Percentiles rank a stretch among this genome's conserved stretches.
phyloP scores from a whole-genome alignment of 2,888 invertebrate species.

The Ormia ochracea region DNA sequence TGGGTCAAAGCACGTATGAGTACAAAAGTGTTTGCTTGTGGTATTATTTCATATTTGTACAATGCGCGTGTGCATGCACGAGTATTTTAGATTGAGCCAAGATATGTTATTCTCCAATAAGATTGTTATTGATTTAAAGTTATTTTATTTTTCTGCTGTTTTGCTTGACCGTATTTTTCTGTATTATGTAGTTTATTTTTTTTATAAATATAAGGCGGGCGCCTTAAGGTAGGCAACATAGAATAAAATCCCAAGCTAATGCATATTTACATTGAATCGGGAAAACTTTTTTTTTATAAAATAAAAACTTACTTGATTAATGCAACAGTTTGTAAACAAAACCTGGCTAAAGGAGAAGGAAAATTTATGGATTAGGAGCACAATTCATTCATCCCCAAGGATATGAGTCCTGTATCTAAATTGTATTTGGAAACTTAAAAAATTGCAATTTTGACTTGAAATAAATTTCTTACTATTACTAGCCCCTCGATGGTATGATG shows the following conservation, averaged over 20 bases:
- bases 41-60: not conserved
- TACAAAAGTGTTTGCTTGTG: not conserved
- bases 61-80: not conserved
- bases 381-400: too few species aligned
- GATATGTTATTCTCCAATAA: not conserved
- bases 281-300: not conserved
- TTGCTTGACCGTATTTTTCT: not conserved
- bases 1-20: not conserved
- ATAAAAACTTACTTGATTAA: not conserved
- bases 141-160: not conserved
- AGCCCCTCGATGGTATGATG: too few species aligned
- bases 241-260: not conserved
- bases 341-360: too few species aligned
- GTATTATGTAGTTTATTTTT: not conserved
- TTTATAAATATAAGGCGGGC: not conserved
- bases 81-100: constrained; percentile 19
- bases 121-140: constrained; percentile 32
- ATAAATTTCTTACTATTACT: too few species aligned
- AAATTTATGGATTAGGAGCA: too few species aligned
- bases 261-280: not conserved
- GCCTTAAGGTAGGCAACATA: not conserved
- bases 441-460: too few species aligned
- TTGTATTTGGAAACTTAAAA: too few species aligned
- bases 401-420: too few species aligned
- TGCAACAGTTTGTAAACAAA: too few species aligned